phyloP scores from a whole-genome alignment of 2,113 vertebrate species.

The Panthera uncia region DNA sequence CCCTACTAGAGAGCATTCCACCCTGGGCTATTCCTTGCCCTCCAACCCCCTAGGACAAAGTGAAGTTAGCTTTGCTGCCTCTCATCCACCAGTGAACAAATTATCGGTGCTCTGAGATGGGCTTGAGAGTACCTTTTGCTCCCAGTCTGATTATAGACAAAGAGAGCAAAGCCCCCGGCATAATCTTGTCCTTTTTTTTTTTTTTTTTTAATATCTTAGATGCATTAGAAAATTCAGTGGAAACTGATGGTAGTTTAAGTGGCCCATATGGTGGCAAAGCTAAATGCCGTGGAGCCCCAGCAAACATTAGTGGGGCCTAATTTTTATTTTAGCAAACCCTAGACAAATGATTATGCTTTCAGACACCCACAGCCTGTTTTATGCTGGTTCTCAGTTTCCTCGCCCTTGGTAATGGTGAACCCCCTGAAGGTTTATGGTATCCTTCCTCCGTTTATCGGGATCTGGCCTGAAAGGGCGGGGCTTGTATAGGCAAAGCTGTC shows the following conservation, averaged over 20 bases:
- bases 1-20: background rate
- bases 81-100: background rate
- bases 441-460: background rate
- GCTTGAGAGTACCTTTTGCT: slow-evolving; percentile 51
- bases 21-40: background rate
- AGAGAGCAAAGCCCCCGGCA: slow-evolving; percentile 13
- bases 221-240: background rate
- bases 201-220: background rate
- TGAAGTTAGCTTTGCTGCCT: background rate
- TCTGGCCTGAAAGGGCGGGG: background rate
- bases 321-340: background rate
- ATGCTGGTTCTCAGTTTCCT: background rate
- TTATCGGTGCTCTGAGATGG: background rate
- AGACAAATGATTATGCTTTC: background rate
- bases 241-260: background rate
- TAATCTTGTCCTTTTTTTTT: background rate
- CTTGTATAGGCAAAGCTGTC: background rate
- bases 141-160: slow-evolving; percentile 33
- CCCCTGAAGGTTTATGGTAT: background rate
- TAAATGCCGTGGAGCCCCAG: background rate
- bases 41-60: background rate
- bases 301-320: background rate
- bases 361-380: background rate
- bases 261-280: background rate
- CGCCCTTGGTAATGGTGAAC: background rate